phyloP scores from a whole-genome alignment of 2,888 invertebrate genomes.

The Tetragonisca angustula region DNA sequence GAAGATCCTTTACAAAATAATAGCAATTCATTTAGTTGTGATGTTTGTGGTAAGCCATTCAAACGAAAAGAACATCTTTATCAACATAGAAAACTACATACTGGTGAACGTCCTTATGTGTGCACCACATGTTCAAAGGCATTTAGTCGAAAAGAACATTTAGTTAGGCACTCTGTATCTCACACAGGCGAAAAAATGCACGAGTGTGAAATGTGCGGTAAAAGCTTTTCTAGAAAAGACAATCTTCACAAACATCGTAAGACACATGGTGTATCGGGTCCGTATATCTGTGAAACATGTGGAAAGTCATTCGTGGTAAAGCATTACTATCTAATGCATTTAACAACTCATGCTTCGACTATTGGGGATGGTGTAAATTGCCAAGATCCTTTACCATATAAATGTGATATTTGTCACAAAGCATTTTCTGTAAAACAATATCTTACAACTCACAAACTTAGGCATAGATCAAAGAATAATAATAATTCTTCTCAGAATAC shows the following conservation, averaged over 20 bases:
- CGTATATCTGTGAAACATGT: constrained; percentile 88
- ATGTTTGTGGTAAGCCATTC: constrained; percentile 87
- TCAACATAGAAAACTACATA: constrained; percentile 88
- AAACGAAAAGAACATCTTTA: constrained; percentile 89
- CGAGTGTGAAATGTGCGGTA: constrained; percentile 87
- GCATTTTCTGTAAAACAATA: constrained; percentile 87
- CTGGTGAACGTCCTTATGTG: constrained; percentile 88
- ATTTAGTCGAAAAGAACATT: constrained; percentile 89
- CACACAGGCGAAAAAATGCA: constrained; percentile 89
- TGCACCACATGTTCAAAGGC: constrained; percentile 88
- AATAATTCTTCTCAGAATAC: constrained; percentile 67
- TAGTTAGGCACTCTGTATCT: constrained; percentile 88
- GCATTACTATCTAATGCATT: constrained; percentile 88
- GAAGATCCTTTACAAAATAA: constrained; percentile 73
- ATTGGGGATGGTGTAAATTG: constrained; percentile 73
- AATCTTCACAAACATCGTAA: constrained; percentile 87
- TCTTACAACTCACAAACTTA: constrained; percentile 87
- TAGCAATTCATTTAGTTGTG: constrained; percentile 84
- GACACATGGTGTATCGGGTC: constrained; percentile 86
- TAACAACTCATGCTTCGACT: constrained; percentile 84
- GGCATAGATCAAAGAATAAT: constrained; percentile 86
- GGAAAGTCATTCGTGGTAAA: constrained; percentile 88
- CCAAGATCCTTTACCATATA: constrained; percentile 84
- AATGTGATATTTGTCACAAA: constrained; percentile 87
- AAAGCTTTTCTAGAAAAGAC: constrained; percentile 86